These are phyloP conservation scores for Pandemis heparana DNA, from an alignment of 2,888 invertebrate species.

Conservation along the genomic window DNA sequence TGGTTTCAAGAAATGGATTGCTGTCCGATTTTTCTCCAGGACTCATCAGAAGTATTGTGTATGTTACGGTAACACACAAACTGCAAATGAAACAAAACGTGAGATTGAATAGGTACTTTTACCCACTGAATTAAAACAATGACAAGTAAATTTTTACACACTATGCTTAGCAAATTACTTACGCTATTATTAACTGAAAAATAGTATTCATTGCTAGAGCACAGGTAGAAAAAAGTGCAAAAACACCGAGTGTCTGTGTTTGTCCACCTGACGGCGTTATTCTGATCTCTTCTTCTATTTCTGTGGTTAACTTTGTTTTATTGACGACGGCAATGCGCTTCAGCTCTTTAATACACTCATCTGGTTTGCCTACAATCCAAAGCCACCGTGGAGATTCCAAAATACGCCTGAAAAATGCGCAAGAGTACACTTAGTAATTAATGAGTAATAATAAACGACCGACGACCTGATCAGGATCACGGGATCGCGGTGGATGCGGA, in stretches of 20 bases:
- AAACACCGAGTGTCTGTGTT: constrained; percentile 75
- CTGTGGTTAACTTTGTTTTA: constrained; percentile 72
- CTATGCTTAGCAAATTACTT: constrained; percentile 46
- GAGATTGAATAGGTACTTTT: not conserved
- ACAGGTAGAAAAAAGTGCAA: constrained; percentile 85
- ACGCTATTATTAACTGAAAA: constrained; percentile 85
- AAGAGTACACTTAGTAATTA: not conserved
- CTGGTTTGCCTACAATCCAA: constrained; percentile 80
- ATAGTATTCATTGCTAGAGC: constrained; percentile 83
- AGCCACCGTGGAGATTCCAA: constrained; percentile 89
- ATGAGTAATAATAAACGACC: too few relatives aligned
- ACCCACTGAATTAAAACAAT: too few relatives aligned
- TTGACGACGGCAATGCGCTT: constrained; percentile 85
- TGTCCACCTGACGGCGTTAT: constrained; percentile 56
- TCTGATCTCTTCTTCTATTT: constrained; percentile 67
- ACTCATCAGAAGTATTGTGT: constrained; percentile 81
- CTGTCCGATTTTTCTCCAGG: constrained; percentile 82
- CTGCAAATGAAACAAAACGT: constrained; percentile 56
- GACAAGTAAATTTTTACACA: too few relatives aligned
- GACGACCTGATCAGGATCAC: too few relatives aligned
- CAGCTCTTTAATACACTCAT: constrained; percentile 78
- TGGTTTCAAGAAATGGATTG: constrained; percentile 88
- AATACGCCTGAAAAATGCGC: constrained; percentile 75
- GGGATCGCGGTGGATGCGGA: too few relatives aligned
- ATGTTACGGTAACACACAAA: constrained; percentile 80